These are phyloP conservation scores for Blastobasis adustella DNA, from an alignment of 2,888 invertebrate genomes.

Conservation along the genomic window DNA sequence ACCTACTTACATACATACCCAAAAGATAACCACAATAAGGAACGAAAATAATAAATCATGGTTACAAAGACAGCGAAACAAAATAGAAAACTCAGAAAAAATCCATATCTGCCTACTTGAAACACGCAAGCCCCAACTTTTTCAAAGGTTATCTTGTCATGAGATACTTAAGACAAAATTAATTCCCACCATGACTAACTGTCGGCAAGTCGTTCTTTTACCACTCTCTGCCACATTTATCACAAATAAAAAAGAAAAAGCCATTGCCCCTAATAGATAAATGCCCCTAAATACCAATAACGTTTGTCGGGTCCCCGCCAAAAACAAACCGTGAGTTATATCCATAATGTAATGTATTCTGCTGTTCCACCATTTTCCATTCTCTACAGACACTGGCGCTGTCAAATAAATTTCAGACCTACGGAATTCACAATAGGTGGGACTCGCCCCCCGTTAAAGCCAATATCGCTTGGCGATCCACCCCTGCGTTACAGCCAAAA, in stretches of 20 bases:
- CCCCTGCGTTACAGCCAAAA: conserved; percentile 36
- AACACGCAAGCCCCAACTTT: background rate
- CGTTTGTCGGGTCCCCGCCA: conserved; percentile 71
- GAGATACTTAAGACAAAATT: conserved; percentile 47
- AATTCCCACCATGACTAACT: conserved; percentile 60
- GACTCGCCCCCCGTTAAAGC: conserved; percentile 43
- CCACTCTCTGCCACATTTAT: conserved; percentile 53
- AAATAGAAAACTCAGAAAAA: too few relatives aligned
- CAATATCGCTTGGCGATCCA: conserved; percentile 54
- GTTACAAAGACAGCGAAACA: too few relatives aligned
- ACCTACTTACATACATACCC: too few relatives aligned
- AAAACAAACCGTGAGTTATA: conserved; percentile 75
- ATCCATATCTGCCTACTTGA: background rate
- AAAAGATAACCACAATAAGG: too few relatives aligned
- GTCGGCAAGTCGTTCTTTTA: conserved; percentile 52
- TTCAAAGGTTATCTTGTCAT: conserved; percentile 16
- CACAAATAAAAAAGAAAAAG: conserved; percentile 45
- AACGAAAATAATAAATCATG: too few relatives aligned
- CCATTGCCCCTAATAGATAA: conserved; percentile 59
- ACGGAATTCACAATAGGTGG: conserved; percentile 71
- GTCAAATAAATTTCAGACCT: conserved; percentile 74
- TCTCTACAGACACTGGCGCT: conserved; percentile 70
- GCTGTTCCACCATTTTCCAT: conserved; percentile 72
- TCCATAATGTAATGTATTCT: conserved; percentile 65
- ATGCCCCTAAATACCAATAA: conserved; percentile 71